Percentiles rank a stretch among this genome's conserved stretches.
These are phyloP conservation scores for Pseudochirops cupreus DNA, from an alignment of 2,797 vertebrate species.

Conservation along the genomic window DNA sequence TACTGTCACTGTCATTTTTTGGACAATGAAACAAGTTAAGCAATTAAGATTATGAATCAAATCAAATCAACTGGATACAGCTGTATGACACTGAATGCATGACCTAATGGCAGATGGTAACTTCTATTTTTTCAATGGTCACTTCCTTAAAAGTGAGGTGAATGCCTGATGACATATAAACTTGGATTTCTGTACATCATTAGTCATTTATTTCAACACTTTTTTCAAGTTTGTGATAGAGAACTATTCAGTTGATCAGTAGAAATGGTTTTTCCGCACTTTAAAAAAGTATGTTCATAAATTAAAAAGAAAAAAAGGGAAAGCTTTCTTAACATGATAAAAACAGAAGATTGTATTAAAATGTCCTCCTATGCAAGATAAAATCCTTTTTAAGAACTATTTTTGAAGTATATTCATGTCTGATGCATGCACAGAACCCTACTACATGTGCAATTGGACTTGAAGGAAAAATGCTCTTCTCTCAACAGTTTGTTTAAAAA, in stretches of 20 bases:
- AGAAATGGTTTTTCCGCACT: neutral
- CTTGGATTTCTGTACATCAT: conserved; percentile 56
- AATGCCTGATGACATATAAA: conserved; percentile 65
- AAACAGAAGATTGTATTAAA: neutral
- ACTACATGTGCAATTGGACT: neutral
- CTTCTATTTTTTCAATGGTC: conserved; percentile 79
- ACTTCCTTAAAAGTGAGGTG: conserved; percentile 79
- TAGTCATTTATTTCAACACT: conserved; percentile 42
- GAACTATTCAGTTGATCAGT: conserved; percentile 38
- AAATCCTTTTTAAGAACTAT: neutral
- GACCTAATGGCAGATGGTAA: conserved; percentile 80
- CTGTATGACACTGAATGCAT: conserved; percentile 71
- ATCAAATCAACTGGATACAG: conserved; percentile 79
- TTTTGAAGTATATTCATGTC: neutral
- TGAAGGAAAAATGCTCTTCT: neutral
- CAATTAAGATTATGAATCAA: conserved; percentile 80
- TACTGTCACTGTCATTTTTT: conserved; percentile 68
- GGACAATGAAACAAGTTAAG: conserved; percentile 75
- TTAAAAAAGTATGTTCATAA: conserved; percentile 28
- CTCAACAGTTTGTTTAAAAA: neutral
- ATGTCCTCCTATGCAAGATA: neutral
- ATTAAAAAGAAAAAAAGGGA: conserved; percentile 7
- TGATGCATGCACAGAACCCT: neutral
- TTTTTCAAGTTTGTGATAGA: neutral
- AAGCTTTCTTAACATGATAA: neutral